Conservation (phyloP, 1,140 invertebrate genomes). For the Drosophila equinoxialis region DNA sequence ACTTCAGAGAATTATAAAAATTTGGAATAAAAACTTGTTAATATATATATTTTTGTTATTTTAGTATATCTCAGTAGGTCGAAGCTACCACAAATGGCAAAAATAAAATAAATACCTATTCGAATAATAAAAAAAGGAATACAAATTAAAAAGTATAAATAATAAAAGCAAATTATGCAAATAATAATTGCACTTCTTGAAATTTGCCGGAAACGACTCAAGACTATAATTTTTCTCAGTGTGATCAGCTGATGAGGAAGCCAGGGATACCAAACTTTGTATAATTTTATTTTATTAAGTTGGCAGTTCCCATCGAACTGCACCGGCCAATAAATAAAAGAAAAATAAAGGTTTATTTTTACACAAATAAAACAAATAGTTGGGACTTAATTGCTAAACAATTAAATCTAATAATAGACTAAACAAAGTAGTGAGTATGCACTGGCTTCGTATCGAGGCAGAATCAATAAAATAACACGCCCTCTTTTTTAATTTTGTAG, state of each 20-base stretch:
- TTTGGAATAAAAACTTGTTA: no score
- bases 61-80: no score
- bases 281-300: conserved; percentile 1
- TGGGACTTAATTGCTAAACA: conserved; percentile 12
- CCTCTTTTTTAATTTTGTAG: conserved; percentile 25
- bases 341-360: conserved; percentile 45
- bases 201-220: no score
- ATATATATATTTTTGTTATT: no score
- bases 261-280: conserved; percentile 27
- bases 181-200: no score
- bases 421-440: conserved; percentile 43
- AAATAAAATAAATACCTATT: no score
- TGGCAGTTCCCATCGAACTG: conserved; percentile 23
- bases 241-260: conserved; percentile 43
- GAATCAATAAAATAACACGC: conserved; percentile 21
- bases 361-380: conserved; percentile 37
- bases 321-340: conserved; percentile 50
- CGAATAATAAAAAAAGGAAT: no score
- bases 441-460: neutral
- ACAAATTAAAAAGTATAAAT: no score
- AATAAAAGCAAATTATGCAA: no score
- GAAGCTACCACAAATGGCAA: no score
- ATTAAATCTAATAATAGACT: conserved; percentile 34
- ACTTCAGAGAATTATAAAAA: no score
- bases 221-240: neutral